Conservation (phyloP, 2,797 vertebrate genomes). For the Chaetophractus vellerosus region DNA sequence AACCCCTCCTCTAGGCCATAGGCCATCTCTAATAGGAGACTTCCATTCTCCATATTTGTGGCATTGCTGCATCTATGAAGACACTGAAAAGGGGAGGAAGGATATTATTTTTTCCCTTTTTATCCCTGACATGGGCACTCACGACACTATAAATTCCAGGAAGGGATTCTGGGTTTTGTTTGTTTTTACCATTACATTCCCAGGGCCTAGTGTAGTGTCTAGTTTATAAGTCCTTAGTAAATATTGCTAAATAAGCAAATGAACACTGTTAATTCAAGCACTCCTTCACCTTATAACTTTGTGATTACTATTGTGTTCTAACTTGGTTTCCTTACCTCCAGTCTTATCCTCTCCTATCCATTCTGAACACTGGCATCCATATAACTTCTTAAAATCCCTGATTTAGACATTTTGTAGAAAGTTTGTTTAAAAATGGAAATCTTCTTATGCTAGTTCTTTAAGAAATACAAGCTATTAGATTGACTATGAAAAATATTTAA, state of each 20-base stretch:
- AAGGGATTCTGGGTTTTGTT: background rate
- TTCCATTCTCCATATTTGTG: background rate
- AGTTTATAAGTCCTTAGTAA: conserved; percentile 24
- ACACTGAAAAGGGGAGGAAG: background rate
- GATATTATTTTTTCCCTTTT: background rate
- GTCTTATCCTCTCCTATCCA: background rate
- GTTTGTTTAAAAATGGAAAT: background rate
- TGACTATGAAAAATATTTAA: background rate
- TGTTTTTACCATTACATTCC: conserved; percentile 4
- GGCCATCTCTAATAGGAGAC: background rate
- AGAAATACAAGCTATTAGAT: background rate
- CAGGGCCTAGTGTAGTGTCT: background rate
- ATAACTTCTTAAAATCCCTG: background rate
- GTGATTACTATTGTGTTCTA: background rate
- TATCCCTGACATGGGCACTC: background rate
- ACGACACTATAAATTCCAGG: no score
- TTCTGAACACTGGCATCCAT: background rate
- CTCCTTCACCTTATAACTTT: background rate
- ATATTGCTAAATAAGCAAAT: conserved; percentile 48
- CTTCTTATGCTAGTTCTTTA: conserved; percentile 5
- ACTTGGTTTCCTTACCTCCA: conserved; percentile 7
- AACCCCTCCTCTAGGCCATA: background rate
- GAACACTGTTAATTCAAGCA: background rate
- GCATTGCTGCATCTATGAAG: conserved; percentile 47
- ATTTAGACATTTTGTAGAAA: conserved; percentile 34